Percentiles rank a stretch among this genome's conserved stretches.
Evolutionary conservation across 2,113 vertebrate species (phyloP).

Genomic region (Serranochromis macrocephalus): DNA sequence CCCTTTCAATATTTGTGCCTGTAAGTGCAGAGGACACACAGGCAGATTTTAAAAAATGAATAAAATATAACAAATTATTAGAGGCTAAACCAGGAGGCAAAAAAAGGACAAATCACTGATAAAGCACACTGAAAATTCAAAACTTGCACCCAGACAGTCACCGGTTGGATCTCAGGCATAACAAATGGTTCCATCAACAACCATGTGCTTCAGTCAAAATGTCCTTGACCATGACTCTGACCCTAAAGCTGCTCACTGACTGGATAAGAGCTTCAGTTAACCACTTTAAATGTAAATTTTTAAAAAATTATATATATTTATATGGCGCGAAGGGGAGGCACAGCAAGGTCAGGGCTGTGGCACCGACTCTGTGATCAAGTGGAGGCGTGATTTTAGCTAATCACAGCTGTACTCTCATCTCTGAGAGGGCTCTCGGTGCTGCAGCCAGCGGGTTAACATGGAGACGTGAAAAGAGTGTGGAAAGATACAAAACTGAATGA

Average conservation of each 20-base stretch:
- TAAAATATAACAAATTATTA: neutral
- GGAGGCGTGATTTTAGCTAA: constrained; percentile 10
- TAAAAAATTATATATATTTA: neutral
- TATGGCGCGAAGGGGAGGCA: neutral
- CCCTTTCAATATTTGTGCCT: neutral
- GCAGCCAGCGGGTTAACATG: neutral
- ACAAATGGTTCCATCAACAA: neutral
- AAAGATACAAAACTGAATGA: neutral
- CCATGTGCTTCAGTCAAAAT: neutral
- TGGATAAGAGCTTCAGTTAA: neutral
- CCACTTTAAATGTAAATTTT: neutral
- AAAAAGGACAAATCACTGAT: neutral
- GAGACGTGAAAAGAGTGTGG: neutral
- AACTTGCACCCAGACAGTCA: neutral
- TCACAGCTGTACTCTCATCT: neutral
- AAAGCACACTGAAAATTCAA: neutral
- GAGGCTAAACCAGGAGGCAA: neutral
- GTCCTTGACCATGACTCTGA: constrained; percentile 22
- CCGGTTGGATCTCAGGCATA: neutral
- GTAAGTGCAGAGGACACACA: neutral
- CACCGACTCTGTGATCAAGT: neutral
- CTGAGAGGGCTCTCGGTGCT: neutral
- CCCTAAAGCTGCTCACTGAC: neutral
- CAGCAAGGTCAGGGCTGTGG: neutral
- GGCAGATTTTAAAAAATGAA: neutral